Percentiles rank a stretch among this genome's conserved stretches.
Conservation (phyloP, 2,797 vertebrate genomes). For the Pipistrellus kuhlii region DNA sequence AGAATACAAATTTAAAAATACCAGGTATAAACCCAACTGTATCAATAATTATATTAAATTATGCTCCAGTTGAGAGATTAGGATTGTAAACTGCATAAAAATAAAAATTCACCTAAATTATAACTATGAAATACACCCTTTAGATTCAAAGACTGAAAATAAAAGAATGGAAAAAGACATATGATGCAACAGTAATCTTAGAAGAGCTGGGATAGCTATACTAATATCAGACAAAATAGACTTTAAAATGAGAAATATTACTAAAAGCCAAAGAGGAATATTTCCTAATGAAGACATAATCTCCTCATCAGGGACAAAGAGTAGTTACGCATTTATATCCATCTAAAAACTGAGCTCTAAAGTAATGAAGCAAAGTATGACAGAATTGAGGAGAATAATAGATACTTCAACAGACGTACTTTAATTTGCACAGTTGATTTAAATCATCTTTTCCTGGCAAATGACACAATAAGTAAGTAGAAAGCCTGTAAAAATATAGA, state of each 20-base stretch:
- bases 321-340: not conserved
- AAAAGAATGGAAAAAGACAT: not conserved
- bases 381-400: not conserved
- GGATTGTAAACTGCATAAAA: not conserved
- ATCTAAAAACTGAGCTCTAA: not conserved
- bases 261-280: not conserved
- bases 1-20: too few species aligned
- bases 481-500: not conserved
- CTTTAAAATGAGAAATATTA: not conserved
- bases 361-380: not conserved
- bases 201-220: too few species aligned
- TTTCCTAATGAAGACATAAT: not conserved
- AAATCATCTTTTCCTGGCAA: not conserved
- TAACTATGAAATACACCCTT: not conserved
- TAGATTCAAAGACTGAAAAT: not conserved
- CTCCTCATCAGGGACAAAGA: too few species aligned
- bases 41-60: not conserved
- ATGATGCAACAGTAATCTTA: too few species aligned
- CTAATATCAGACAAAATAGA: not conserved
- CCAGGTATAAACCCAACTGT: not conserved
- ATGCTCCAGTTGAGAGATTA: not conserved
- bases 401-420: not conserved
- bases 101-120: not conserved
- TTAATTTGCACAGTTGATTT: not conserved
- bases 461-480: not conserved